Evolutionary conservation across 2,888 invertebrate genomes (phyloP), one percentile per base, ranked within the genome.

Genomic region (Meiosimyza decipiens): DNA sequence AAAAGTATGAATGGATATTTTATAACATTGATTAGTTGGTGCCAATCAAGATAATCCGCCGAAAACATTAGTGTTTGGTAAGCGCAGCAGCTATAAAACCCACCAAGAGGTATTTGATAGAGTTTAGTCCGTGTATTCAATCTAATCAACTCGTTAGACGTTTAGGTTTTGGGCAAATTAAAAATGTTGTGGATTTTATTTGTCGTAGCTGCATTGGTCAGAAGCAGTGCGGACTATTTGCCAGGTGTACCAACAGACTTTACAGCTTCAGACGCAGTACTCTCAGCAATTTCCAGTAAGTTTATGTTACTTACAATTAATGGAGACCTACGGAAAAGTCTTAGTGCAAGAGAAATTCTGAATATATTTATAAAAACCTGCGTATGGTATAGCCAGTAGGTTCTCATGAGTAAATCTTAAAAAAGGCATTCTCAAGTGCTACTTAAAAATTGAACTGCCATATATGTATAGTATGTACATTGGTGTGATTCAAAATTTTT

Each of bases 231-330:
- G 16, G 74, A 80, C 1, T 78, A 80, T 33, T 47, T 84, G 51
- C 81, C 82, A 33, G 79, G 78, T 72, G 74, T 82, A 4, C 84
- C 82, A 2, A 73, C 76, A 3, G 78, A 79, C 12, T 79, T 80
- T 22, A 66, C 79, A 1, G 18, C 79, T 54, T 79, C 79, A 22
- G 78, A 84, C 64, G 77, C 77, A 7, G 78, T 80, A 5, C 73
- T 84, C 12, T 84, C 83, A 4, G 79, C 78, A 12, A 80, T 82
- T 59, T 77, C 76, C 5, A 77, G 80, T 80, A 60, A 73, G 79
- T 75, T 51, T 40, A 40, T 40, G 40, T 40, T 40, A 40, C 9
- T 1, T 9, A 40, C 40, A 40, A 40, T 40, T 9, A 9, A 40
- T 6, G 40, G 52, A 9, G 1, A 9, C 40, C 6, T 40, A 7